Conservation (phyloP, 1,140 invertebrate species). For the Anastatus disparis region DNA sequence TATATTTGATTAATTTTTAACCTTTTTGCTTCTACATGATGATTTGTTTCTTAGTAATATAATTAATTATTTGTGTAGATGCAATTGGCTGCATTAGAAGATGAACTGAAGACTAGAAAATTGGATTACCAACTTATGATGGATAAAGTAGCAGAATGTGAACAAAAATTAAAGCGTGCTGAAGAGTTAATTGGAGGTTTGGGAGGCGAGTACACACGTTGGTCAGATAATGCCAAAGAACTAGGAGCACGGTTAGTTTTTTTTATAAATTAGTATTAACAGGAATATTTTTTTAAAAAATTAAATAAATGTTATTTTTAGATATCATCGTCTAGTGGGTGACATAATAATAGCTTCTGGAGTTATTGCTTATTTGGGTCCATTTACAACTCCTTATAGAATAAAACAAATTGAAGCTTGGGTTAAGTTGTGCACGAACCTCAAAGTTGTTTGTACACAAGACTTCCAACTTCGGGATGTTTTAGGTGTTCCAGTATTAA, state of each 20-base stretch:
- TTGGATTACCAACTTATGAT: constrained; percentile 73
- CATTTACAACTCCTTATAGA: constrained; percentile 85
- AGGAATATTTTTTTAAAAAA: too few species aligned
- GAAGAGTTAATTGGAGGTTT: constrained; percentile 91
- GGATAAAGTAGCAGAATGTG: constrained; percentile 87
- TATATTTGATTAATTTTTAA: too few species aligned
- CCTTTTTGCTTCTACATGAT: too few species aligned
- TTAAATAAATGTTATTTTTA: too few species aligned
- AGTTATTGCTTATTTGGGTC: constrained; percentile 90
- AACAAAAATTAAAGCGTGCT: constrained; percentile 89
- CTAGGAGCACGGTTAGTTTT: constrained; percentile 74
- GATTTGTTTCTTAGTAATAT: too few species aligned
- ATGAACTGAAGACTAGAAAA: constrained; percentile 72
- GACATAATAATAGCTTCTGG: constrained; percentile 89
- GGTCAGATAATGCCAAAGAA: constrained; percentile 81
- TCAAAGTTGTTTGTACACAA: constrained; percentile 79
- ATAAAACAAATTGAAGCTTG: constrained; percentile 78
- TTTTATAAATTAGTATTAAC: too few species aligned
- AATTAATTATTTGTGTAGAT: constrained; percentile 48
- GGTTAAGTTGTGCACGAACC: constrained; percentile 74
- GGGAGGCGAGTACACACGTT: constrained; percentile 84
- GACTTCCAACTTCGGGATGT: constrained; percentile 81
- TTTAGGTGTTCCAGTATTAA: constrained; percentile 87
- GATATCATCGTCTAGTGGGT: constrained; percentile 73
- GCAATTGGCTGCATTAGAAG: constrained; percentile 66